A percentile compares a stretch with the other conserved stretches of the same genome.
These are phyloP conservation scores for Tenebrosternarchus preto DNA, from an alignment of 2,113 vertebrate genomes.

Conservation along the genomic window DNA sequence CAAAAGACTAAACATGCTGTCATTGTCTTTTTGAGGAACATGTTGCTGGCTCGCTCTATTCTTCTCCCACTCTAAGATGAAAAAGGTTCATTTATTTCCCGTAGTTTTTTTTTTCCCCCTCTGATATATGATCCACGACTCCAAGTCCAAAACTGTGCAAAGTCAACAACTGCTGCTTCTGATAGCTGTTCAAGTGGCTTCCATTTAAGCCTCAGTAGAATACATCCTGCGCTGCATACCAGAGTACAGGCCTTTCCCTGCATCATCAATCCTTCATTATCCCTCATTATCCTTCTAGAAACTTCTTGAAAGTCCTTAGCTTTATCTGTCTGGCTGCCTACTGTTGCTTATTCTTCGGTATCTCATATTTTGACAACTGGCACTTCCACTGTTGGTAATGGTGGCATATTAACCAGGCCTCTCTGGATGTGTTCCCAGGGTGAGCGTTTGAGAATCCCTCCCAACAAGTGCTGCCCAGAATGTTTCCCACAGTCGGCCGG, in stretches of 20 bases:
- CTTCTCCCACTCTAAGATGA: not conserved
- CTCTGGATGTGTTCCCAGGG: constrained; percentile 74
- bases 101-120: not conserved
- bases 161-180: constrained; percentile 60
- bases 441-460: constrained; percentile 80
- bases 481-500: constrained; percentile 72
- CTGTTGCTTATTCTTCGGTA: not conserved
- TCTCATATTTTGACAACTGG: constrained; percentile 2
- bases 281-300: not conserved
- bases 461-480: constrained; percentile 86
- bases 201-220: constrained; percentile 57
- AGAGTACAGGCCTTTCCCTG: constrained; percentile 16
- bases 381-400: not conserved
- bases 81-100: not conserved
- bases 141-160: constrained; percentile 37
- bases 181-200: constrained; percentile 52
- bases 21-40: not conserved
- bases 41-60: not conserved
- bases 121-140: not conserved
- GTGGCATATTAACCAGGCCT: constrained; percentile 11
- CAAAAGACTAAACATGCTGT: not conserved
- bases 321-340: not conserved
- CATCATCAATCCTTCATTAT: constrained; percentile 42
- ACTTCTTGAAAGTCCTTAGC: not conserved
- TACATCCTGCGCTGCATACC: constrained; percentile 40